Evolutionary conservation across 1,140 invertebrate species (phyloP).

Genomic region (Diorhabda carinulata): DNA sequence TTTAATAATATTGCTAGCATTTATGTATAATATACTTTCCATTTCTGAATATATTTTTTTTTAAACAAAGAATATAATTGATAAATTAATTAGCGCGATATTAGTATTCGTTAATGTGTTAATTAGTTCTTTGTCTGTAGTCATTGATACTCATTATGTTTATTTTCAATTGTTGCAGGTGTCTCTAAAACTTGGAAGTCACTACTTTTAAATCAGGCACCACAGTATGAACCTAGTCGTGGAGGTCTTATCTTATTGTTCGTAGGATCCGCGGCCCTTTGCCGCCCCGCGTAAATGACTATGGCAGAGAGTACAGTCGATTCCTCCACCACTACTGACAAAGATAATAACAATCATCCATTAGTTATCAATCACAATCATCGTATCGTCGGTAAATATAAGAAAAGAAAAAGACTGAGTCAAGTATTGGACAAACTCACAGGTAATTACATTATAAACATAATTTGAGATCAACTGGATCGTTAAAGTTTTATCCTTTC

Average conservation of each 20-base stretch:
- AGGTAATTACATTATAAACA: slow-evolving; percentile 15
- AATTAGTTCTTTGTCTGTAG: too few species aligned
- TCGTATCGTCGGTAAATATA: slow-evolving; percentile 54
- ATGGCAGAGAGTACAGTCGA: slow-evolving; percentile 64
- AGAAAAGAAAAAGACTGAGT: slow-evolving; percentile 70
- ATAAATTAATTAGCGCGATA: too few species aligned
- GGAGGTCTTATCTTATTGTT: slow-evolving; percentile 15
- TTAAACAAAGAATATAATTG: too few species aligned
- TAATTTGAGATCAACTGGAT: too few species aligned
- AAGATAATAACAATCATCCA: slow-evolving; percentile 54
- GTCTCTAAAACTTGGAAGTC: too few species aligned
- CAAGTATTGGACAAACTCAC: slow-evolving; percentile 69
- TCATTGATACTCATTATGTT: too few species aligned
- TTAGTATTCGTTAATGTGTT: too few species aligned
- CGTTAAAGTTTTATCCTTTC: too few species aligned
- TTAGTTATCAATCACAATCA: slow-evolving; percentile 61
- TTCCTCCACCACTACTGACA: slow-evolving; percentile 51
- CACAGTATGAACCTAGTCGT: neutral
- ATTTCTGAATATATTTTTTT: too few species aligned
- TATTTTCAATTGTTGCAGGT: too few species aligned
- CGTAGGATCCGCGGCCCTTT: slow-evolving; percentile 55
- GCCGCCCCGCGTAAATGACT: slow-evolving; percentile 60
- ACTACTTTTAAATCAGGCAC: neutral
- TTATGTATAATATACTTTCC: too few species aligned
- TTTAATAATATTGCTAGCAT: too few species aligned